These are phyloP conservation scores for Dryadula phaetusa DNA, from an alignment of 2,888 invertebrate species.

Conservation along the genomic window DNA sequence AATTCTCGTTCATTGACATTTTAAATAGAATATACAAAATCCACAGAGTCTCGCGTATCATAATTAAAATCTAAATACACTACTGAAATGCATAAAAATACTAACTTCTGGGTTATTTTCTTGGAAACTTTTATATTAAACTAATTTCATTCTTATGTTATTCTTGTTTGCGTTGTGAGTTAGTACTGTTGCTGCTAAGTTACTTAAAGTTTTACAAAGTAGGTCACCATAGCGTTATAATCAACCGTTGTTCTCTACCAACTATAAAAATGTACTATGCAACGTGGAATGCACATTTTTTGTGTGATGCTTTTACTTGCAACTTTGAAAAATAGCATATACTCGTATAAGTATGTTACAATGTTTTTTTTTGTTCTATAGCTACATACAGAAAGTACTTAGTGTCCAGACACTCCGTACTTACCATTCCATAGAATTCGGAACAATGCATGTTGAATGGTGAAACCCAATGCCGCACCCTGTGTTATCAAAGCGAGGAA, in stretches of 20 bases:
- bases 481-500: too few relatives aligned
- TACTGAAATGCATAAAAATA: conserved; percentile 8
- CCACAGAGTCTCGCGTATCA: neutral
- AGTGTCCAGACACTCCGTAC: too few relatives aligned
- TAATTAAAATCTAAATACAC: neutral
- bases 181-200: conserved; percentile 37
- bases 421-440: too few relatives aligned
- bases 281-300: conserved; percentile 12
- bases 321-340: too few relatives aligned
- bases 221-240: conserved; percentile 38
- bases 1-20: too few relatives aligned
- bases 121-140: conserved; percentile 22
- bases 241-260: conserved; percentile 5
- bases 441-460: too few relatives aligned
- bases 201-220: conserved; percentile 37
- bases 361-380: too few relatives aligned
- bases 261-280: neutral
- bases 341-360: too few relatives aligned
- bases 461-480: too few relatives aligned
- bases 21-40: too few relatives aligned
- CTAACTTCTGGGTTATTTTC: conserved; percentile 9
- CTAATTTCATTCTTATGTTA: conserved; percentile 22
- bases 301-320: neutral
- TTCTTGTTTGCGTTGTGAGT: conserved; percentile 31
- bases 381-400: too few relatives aligned